phyloP scores from a whole-genome alignment of 2,113 vertebrate species.

The Rhipidura dahli region DNA sequence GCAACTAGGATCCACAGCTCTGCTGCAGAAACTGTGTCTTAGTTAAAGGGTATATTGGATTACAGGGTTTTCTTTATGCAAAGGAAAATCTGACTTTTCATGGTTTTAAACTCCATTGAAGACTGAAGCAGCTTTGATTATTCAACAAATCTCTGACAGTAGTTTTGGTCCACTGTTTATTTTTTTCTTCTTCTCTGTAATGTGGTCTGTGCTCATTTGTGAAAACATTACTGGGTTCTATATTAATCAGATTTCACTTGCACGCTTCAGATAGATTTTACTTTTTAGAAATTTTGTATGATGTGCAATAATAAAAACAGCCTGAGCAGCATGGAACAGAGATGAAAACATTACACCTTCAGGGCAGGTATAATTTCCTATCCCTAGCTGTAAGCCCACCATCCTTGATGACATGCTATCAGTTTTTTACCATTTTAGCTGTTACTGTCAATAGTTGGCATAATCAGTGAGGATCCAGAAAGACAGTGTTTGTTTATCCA shows the following conservation, averaged over 20 bases:
- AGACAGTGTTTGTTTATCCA: not conserved
- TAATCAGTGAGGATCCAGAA: not conserved
- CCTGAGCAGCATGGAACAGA: not conserved
- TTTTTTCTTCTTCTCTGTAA: not conserved
- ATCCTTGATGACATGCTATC: not conserved
- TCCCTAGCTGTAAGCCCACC: not conserved
- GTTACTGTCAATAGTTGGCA: not conserved
- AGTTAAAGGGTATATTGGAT: not conserved
- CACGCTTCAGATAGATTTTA: not conserved
- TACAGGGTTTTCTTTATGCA: not conserved
- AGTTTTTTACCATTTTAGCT: not conserved
- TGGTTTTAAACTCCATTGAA: not conserved
- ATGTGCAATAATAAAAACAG: not conserved
- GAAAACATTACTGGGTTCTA: not conserved
- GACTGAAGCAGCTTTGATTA: constrained; percentile 1
- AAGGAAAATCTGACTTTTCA: not conserved
- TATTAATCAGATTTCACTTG: not conserved
- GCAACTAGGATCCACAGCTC: not conserved
- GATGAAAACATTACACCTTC: not conserved
- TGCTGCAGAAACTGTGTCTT: not conserved
- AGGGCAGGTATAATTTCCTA: not conserved
- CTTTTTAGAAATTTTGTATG: not conserved
- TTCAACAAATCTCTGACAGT: not conserved
- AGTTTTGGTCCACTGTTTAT: not conserved
- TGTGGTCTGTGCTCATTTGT: not conserved